Base-by-base conservation (phyloP, 2,113 vertebrate genomes). In the Donacobius atricapilla region DNA sequence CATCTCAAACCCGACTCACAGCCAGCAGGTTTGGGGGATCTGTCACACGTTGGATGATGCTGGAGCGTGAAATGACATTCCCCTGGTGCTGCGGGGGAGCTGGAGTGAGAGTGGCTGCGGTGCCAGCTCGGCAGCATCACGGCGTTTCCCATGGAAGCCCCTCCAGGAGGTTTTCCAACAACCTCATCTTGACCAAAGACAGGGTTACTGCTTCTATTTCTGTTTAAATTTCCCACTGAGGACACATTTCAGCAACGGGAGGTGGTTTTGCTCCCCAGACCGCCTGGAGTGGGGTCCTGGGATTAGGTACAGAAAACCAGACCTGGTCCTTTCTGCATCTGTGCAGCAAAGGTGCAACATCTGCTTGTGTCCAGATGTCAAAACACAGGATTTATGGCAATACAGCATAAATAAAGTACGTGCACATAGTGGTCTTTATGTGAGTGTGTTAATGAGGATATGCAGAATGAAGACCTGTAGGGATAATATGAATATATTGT, bases 131-230 rank as follows among this genome's bases (percentile, higher is more conserved):
- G 42, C 64, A 69, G 39, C 58, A 54, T 9, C 40, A 5, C 25
- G 2, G 4, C 1, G 5, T 25, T 72, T 63, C 31, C 61, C 8
- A 7, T 37, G 47, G 35, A 20, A 71, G 42, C 28, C 12, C 14
- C 22, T 50, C 1, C 5, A 75, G 65, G 60, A 73, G 28, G 35
- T 47, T 87, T 82, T 39, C 37, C 61, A 45, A 3, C 16, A 27
- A 0, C 8, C 13, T 56, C 35, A 20, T 7, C 50, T 42, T 27
- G 45, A 22, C 40, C 57, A 33, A 75, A 90, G 35, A 5, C 42
- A 47, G 35, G 1, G 1, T 10, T 45, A 1, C 24, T 8, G 48
- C 31, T 69, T 20, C 0, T 33, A 0, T 33, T 64, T 51, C 40
- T 51, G 27, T 20, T 79, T 18, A 2, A 13, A 22, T 63, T 70